Base-by-base conservation (phyloP, 2,888 invertebrate genomes). In the Lasioglossum vierecki region DNA sequence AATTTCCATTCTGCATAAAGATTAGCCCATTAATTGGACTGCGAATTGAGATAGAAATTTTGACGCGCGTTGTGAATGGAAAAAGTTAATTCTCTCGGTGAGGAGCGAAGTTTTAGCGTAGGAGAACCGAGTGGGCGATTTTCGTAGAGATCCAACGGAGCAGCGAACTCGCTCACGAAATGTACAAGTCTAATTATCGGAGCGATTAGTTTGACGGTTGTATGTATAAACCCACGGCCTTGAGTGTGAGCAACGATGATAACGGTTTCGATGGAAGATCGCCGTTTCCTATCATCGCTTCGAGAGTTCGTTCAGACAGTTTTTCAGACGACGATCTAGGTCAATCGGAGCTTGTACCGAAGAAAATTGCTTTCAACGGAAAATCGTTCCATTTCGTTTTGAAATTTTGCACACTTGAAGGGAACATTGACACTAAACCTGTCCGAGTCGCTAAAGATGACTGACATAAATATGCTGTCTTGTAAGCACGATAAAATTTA, bases 131-230 rank as follows among this genome's bases (percentile, higher is more conserved):
- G 15, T 63, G 8, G 22, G 8, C 26, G 18, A 26, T 71, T 26
- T 71, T 71, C 71, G 63, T 13, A 5, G 53, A 9, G 41, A 41
- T 39, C 41, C 39, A n/a, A n/a, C 41, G n/a, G 70, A 70, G 70
- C 41, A 71, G 44, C 39, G 63, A 68, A 75, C 39, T 35, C 35
- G 35, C 30, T 18, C 30, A 66, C 68, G 73, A 86, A 49, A 57
- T 85, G 76, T 79, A 78, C 73, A 30, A 30, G 66, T 76, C 26
- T 60, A 79, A 86, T 86, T 86, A 86, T 78, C 82, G 60, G 13
- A 15, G n/a, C n/a, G 77, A 77, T 86, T 86, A 86, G 83, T 49
- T 76, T n/a, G 63, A 53, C 63, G 49, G 53, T 18, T 74, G 73
- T 60, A 60, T 73, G 15, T 60, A 60, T 68, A 39, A 22, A 22